Percentiles rank a stretch among this genome's conserved stretches.
phyloP scores from a whole-genome alignment of 2,888 invertebrate species.

The Ectemnius continuus region DNA sequence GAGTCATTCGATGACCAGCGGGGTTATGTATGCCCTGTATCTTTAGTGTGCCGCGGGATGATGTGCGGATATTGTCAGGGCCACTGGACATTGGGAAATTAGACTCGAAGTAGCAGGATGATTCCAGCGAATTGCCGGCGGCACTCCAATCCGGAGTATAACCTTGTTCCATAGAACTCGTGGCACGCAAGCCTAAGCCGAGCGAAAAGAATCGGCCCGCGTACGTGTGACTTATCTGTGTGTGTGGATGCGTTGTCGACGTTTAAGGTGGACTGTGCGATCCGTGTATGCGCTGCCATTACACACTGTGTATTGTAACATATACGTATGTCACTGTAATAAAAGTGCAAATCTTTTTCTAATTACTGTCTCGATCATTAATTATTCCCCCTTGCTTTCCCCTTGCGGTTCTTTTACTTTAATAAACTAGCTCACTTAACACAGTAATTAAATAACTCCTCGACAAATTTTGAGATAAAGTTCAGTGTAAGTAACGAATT shows the following conservation, averaged over 20 bases:
- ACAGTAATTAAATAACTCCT: no score
- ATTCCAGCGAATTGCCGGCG: constrained; percentile 29
- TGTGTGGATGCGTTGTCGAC: constrained; percentile 6
- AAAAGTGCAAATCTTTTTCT: constrained; percentile 70
- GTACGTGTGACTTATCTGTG: not conserved
- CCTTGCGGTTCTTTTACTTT: no score
- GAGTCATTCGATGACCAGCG: constrained; percentile 11
- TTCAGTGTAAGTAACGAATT: no score
- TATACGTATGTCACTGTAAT: constrained; percentile 70
- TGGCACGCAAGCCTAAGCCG: not conserved
- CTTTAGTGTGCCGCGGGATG: constrained; percentile 31
- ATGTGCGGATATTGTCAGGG: constrained; percentile 35
- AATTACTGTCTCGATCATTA: constrained; percentile 17
- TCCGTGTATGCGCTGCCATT: constrained; percentile 39
- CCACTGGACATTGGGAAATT: constrained; percentile 33
- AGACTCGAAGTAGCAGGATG: constrained; percentile 35
- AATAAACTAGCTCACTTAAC: no score
- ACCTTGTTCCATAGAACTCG: constrained; percentile 15
- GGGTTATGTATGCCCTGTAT: constrained; percentile 20
- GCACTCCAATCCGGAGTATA: constrained; percentile 9
- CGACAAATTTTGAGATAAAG: no score
- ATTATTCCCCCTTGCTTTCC: not conserved
- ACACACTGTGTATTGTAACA: constrained; percentile 65
- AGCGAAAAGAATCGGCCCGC: constrained; percentile 18
- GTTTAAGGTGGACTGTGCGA: constrained; percentile 9